Percentiles rank a stretch among this genome's conserved stretches.
Conservation (phyloP, 2,113 vertebrate genomes). For the Lycocorax pyrrhopterus region DNA sequence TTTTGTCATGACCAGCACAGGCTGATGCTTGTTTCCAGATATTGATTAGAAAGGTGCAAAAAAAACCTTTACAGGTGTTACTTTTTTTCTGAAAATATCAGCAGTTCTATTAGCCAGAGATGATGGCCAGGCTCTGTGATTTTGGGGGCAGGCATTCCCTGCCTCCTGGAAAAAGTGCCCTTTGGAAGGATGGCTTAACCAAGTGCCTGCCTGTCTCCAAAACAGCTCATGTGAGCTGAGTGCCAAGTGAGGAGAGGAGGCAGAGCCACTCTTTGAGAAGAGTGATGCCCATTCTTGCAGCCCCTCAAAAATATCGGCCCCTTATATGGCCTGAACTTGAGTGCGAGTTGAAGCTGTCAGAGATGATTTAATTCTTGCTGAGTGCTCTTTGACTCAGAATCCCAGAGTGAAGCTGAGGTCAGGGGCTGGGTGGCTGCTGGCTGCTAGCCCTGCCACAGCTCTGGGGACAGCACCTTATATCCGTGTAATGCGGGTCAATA, state of each 20-base stretch:
- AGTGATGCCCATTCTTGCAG: neutral
- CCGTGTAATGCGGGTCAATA: accelerated
- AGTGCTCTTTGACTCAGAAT: slow-evolving; percentile 22
- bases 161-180: neutral
- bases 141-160: neutral
- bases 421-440: neutral
- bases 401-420: slow-evolving; percentile 13
- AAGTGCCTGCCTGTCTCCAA: neutral
- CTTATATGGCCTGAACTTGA: slow-evolving; percentile 11
- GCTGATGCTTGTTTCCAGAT: neutral
- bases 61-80: neutral
- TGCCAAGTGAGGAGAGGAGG: neutral
- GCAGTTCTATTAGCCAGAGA: neutral
- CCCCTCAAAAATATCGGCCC: neutral
- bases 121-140: neutral
- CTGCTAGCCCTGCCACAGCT: neutral
- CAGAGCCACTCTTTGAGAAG: neutral
- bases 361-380: slow-evolving; percentile 5
- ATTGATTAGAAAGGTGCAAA: neutral
- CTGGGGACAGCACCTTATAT: neutral
- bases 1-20: neutral
- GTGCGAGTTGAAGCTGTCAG: neutral
- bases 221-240: neutral
- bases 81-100: neutral
- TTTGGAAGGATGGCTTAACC: neutral